phyloP scores from a whole-genome alignment of 2,113 vertebrate genomes.

The Stercorarius parasiticus region DNA sequence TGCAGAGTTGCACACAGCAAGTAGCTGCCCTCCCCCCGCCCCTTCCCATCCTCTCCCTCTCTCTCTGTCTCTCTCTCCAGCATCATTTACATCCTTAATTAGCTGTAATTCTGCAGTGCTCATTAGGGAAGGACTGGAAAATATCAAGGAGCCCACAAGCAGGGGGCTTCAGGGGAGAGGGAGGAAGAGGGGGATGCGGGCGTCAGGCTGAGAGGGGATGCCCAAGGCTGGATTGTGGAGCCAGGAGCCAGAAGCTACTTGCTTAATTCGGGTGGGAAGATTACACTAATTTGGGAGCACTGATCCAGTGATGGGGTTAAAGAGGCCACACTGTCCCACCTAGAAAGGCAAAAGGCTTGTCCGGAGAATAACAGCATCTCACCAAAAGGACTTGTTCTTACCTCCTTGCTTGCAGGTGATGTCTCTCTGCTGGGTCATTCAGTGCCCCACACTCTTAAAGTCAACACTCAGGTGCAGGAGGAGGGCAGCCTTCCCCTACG shows the following conservation, averaged over 20 bases:
- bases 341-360: neutral
- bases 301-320: neutral
- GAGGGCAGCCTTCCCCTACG: neutral
- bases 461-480: neutral
- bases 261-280: neutral
- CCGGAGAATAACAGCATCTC: neutral
- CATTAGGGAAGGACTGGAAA: constrained; percentile 81
- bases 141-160: constrained; percentile 71
- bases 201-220: neutral
- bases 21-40: constrained; percentile 36
- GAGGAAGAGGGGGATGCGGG: neutral
- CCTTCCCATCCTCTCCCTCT: constrained; percentile 13
- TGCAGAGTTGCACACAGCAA: constrained; percentile 85
- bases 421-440: neutral
- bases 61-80: constrained; percentile 77
- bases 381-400: neutral
- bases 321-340: neutral
- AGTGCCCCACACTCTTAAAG: neutral
- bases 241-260: neutral
- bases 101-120: constrained; percentile 86
- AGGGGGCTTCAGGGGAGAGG: constrained; percentile 32
- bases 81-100: constrained; percentile 91
- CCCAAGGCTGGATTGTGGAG: neutral
- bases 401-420: neutral
- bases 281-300: neutral